phyloP scores from a whole-genome alignment of 2,888 invertebrate genomes.

The Pristionchus exspectatus region DNA sequence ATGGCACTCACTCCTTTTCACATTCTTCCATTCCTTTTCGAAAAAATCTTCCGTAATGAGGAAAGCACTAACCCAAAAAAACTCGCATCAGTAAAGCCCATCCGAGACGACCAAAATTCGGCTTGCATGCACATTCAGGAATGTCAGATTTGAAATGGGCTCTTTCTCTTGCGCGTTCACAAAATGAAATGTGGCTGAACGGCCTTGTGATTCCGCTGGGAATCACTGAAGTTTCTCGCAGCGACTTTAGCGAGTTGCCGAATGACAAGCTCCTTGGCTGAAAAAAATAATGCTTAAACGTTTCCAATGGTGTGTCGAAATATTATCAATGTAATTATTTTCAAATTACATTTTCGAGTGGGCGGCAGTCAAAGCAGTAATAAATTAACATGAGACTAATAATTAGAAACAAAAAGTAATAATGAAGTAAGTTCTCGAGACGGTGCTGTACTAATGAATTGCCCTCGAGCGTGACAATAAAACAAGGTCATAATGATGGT shows the following conservation, averaged over 20 bases:
- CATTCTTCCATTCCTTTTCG: no score
- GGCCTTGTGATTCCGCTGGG: neutral
- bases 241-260: neutral
- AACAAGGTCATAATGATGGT: neutral
- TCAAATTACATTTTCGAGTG: neutral
- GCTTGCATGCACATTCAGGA: neutral
- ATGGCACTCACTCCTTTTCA: no score
- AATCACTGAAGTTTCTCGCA: neutral
- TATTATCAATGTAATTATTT: neutral
- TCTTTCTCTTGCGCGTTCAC: neutral
- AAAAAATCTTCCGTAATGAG: neutral
- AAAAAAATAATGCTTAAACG: neutral
- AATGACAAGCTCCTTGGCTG: neutral
- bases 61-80: neutral
- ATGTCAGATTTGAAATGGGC: conserved; percentile 7
- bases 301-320: neutral
- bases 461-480: neutral
- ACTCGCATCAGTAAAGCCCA: neutral
- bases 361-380: neutral
- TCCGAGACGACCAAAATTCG: neutral
- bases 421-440: neutral
- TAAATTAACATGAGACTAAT: neutral
- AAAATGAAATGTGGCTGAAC: conserved; percentile 24
- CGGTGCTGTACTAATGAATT: neutral
- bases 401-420: neutral